Conservation (phyloP, 2,113 vertebrate species). For the Oryzias javanicus region DNA sequence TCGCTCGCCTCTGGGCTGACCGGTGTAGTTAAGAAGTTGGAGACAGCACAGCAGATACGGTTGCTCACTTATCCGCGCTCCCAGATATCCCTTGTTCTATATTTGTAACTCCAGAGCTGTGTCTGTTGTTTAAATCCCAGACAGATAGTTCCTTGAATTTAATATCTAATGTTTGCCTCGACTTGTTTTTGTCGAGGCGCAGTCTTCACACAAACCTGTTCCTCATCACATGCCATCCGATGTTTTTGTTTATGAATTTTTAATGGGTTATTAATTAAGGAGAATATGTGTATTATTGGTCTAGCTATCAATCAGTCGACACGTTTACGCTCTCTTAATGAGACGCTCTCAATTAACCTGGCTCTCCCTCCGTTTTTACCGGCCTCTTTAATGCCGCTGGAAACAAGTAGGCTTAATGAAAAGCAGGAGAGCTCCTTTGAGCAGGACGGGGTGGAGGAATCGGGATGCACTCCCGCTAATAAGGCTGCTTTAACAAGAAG, state of each 20-base stretch:
- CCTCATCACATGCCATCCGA: constrained; percentile 49
- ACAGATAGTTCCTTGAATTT: constrained; percentile 49
- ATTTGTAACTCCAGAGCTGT: constrained; percentile 55
- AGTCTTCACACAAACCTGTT: constrained; percentile 49
- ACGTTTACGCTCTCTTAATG: constrained; percentile 53
- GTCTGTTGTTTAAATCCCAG: constrained; percentile 52
- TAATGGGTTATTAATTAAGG: constrained; percentile 62
- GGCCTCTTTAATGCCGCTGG: constrained; percentile 45
- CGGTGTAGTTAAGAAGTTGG: constrained; percentile 61
- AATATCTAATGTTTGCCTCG: constrained; percentile 36
- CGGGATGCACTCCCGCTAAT: constrained; percentile 54
- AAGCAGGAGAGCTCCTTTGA: constrained; percentile 36
- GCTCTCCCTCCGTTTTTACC: constrained; percentile 27
- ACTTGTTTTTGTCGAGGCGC: constrained; percentile 38
- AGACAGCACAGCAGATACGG: constrained; percentile 54
- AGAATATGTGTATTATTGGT: constrained; percentile 58
- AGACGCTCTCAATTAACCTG: constrained; percentile 65
- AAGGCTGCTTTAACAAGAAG: constrained; percentile 56
- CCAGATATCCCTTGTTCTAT: constrained; percentile 64
- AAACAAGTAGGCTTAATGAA: constrained; percentile 54
- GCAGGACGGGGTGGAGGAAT: constrained; percentile 10
- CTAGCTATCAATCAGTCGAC: constrained; percentile 54
- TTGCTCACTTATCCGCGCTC: constrained; percentile 59
- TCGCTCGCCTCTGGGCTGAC: constrained; percentile 66
- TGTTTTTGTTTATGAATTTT: constrained; percentile 68